A percentile compares a stretch with the other conserved stretches of the same genome.
These are phyloP conservation scores for Lithosia quadra DNA, from an alignment of 2,888 invertebrate species.

Conservation along the genomic window DNA sequence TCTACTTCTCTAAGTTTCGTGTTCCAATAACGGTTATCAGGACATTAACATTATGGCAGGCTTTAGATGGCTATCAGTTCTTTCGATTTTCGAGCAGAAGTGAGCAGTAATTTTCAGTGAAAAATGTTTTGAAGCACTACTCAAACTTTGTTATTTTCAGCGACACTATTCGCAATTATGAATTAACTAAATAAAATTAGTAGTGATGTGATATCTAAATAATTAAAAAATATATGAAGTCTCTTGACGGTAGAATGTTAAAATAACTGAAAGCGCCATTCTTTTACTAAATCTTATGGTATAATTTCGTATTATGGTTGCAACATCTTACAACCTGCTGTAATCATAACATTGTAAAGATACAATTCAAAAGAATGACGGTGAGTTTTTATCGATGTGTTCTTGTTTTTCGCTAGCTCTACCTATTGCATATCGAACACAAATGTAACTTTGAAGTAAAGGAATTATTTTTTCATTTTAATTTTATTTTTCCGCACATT, in stretches of 20 bases:
- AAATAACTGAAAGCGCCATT: too few species aligned
- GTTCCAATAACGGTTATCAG: slow-evolving; percentile 35
- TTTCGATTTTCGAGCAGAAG: slow-evolving; percentile 9
- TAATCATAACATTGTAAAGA: too few species aligned
- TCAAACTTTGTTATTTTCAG: background rate
- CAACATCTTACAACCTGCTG: too few species aligned
- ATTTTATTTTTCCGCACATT: background rate
- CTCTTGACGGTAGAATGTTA: too few species aligned
- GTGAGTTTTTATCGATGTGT: background rate
- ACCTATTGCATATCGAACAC: background rate
- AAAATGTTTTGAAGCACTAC: slow-evolving; percentile 3
- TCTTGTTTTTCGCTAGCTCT: background rate
- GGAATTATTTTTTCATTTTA: background rate
- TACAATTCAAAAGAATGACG: background rate
- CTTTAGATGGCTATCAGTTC: slow-evolving; percentile 27
- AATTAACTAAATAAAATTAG: too few species aligned
- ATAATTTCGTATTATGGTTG: too few species aligned
- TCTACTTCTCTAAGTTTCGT: slow-evolving; percentile 32
- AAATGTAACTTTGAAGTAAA: background rate
- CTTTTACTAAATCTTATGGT: too few species aligned
- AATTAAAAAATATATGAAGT: too few species aligned
- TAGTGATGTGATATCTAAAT: too few species aligned
- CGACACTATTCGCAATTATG: background rate
- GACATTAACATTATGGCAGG: slow-evolving; percentile 30
- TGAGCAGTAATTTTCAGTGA: slow-evolving; percentile 19